These are phyloP conservation scores for Syrista parreyssii DNA, from an alignment of 2,888 invertebrate species.

Conservation along the genomic window DNA sequence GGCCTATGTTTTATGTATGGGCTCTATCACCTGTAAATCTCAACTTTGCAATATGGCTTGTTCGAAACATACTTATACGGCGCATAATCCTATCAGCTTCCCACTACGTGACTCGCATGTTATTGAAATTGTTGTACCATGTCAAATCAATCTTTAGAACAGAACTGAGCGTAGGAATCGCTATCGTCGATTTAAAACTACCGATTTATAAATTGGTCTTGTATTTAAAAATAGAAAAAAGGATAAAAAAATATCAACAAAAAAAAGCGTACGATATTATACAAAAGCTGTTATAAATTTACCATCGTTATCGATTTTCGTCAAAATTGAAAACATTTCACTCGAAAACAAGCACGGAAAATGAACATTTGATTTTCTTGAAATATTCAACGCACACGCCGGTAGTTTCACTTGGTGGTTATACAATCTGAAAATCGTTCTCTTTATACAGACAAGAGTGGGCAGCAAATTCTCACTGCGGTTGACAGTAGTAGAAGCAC, in stretches of 20 bases:
- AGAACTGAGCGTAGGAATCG: neutral
- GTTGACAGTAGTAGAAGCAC: neutral
- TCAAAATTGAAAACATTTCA: neutral
- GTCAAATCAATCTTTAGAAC: neutral
- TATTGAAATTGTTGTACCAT: neutral
- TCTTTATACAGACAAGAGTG: neutral
- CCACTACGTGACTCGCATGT: neutral
- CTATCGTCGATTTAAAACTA: no score
- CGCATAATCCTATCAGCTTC: neutral
- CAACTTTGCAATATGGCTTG: neutral
- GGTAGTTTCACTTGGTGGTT: neutral
- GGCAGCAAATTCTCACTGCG: neutral
- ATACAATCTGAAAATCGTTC: neutral
- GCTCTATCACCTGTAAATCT: conserved; percentile 1
- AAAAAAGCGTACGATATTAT: neutral
- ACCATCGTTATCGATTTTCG: neutral
- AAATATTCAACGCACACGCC: neutral
- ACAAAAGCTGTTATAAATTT: neutral
- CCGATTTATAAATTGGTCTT: no score
- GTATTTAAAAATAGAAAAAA: neutral
- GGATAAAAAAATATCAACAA: neutral
- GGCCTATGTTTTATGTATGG: neutral
- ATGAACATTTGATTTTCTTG: neutral
- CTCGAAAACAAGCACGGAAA: neutral
- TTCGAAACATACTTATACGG: neutral